A percentile compares a stretch with the other conserved stretches of the same genome.
Conservation (phyloP, 1,140 invertebrate species). For the Nilaparvata lugens region DNA sequence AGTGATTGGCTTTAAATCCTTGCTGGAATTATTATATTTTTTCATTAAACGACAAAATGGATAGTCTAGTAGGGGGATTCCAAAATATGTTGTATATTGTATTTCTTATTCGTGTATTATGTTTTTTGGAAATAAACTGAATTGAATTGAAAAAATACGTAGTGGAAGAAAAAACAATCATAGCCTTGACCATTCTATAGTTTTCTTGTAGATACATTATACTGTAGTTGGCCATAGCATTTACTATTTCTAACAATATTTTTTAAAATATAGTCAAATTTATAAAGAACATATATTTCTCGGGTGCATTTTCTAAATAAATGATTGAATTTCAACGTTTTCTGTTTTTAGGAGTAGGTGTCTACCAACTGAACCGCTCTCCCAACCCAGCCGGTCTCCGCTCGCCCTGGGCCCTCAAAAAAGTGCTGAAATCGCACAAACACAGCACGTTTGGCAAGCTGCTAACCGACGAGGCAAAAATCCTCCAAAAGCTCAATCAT, state of each 20-base stretch:
- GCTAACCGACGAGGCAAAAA: slow-evolving; percentile 57
- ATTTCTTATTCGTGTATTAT: no score
- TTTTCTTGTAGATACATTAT: no score
- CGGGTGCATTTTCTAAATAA: slow-evolving; percentile 1
- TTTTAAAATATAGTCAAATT: slow-evolving; percentile 9
- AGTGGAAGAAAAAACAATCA: no score
- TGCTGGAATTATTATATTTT: no score
- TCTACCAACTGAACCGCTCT: slow-evolving; percentile 63
- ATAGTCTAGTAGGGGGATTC: no score
- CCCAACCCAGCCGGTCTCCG: slow-evolving; percentile 47
- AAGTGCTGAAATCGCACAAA: slow-evolving; percentile 41
- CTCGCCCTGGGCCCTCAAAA: slow-evolving; percentile 79
- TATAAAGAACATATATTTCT: background rate
- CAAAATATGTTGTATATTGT: no score
- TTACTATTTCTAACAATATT: slow-evolving; percentile 14
- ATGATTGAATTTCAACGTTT: slow-evolving; percentile 22
- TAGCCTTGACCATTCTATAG: no score
- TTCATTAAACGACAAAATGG: no score
- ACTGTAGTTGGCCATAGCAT: no score
- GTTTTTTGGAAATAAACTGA: no score
- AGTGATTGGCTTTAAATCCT: no score
- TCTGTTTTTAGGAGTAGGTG: slow-evolving; percentile 53
- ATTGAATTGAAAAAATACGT: no score
- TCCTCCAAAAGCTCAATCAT: slow-evolving; percentile 60
- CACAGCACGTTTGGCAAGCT: slow-evolving; percentile 39